Evolutionary conservation across 2,797 vertebrate genomes (phyloP), one percentile per base, ranked within the genome.

Genomic region (Halcyon leucocephala): DNA sequence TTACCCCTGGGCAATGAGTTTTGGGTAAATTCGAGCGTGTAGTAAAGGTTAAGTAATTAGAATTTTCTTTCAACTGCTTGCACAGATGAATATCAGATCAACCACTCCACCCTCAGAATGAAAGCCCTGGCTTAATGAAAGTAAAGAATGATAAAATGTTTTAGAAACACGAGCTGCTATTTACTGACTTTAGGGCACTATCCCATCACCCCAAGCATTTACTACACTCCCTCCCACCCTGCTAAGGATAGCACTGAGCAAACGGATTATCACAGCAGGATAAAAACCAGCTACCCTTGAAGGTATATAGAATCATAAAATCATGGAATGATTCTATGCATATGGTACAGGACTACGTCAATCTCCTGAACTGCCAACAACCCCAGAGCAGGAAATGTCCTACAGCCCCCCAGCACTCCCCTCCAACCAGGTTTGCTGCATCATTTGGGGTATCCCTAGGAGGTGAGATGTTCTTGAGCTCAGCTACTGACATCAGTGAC

Each of bases 151-250:
- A 49, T 70, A 84, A 89, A 1, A 46, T 25, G 31, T 35, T 95
- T 84, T 70, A 89, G 58, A 94, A 96, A 91, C 62, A 57, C 4
- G 2, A 28, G 24, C 35, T 82, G 26, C 35, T 90, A 19, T 93
- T 95, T 90, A 93, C 87, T 86, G 61, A 46, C 92, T 93, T 79
- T 74, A 93, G 85, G 80, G 93, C 62, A 89, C 29, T 16, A 91
- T 72, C 62, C 61, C 65, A 55, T 55, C 86, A 79, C 37, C 22
- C 24, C 10, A 3, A 76, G 55, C 71, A 78, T 13, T 58, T 54
- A 70, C 35, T 58, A 7, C 0, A 0, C n/a, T 79, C 42, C 64
- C 48, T 79, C 83, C 55, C 33, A 82, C 22, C 25, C 64, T 44
- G 24, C 44, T 44, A 80, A 48, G 28, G 31, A 66, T 14, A 2